phyloP scores from a whole-genome alignment of 2,888 invertebrate species.

The Brenthis daphne region DNA sequence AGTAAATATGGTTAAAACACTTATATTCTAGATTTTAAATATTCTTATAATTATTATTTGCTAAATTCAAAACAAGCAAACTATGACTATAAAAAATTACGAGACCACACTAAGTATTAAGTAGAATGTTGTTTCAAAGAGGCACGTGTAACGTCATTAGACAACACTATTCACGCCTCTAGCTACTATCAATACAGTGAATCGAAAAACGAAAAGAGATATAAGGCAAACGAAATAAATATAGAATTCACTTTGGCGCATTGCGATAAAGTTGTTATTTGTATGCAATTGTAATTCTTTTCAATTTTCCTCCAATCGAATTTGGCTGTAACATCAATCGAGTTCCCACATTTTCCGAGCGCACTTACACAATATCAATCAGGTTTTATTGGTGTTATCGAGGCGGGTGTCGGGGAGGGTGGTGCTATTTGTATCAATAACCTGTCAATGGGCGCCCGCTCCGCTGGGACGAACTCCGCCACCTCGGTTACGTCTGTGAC shows the following conservation, averaged over 20 bases:
- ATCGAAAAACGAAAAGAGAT: slow-evolving; percentile 52
- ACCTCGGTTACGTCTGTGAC: slow-evolving; percentile 63
- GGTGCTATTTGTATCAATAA: slow-evolving; percentile 81
- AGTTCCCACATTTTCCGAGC: slow-evolving; percentile 82
- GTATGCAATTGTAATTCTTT: slow-evolving; percentile 59
- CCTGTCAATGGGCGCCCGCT: slow-evolving; percentile 80
- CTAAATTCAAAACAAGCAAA: no score
- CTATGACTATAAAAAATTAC: no score
- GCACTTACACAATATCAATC: slow-evolving; percentile 83
- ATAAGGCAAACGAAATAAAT: slow-evolving; percentile 38
- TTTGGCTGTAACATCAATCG: slow-evolving; percentile 81
- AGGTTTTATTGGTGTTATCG: slow-evolving; percentile 82
- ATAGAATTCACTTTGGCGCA: slow-evolving; percentile 50
- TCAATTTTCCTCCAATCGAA: slow-evolving; percentile 82
- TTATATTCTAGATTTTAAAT: no score
- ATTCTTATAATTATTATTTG: no score
- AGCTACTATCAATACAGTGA: slow-evolving; percentile 65
- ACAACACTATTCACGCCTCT: slow-evolving; percentile 77
- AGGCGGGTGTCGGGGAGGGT: slow-evolving; percentile 61
- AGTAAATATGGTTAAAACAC: no score
- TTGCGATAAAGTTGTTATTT: slow-evolving; percentile 51
- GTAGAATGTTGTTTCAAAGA: slow-evolving; percentile 25
- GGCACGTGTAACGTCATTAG: slow-evolving; percentile 61
- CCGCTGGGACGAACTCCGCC: slow-evolving; percentile 68
- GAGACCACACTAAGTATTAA: background rate